Base-by-base conservation (phyloP, 2,888 invertebrate species). In the Dione juno region DNA sequence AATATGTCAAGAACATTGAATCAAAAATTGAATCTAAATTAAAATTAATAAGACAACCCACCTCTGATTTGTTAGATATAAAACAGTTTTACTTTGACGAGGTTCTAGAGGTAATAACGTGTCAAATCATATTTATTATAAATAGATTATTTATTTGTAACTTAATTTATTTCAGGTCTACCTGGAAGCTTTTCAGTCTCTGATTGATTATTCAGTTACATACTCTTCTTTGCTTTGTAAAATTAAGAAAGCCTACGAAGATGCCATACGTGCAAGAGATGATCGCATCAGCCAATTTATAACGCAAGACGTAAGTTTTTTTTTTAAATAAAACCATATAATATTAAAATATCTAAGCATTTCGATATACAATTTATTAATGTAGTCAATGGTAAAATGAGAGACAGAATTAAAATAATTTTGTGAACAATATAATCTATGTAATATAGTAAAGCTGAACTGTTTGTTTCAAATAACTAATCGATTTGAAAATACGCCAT, bases 181-280 rank as follows among this genome's bases (percentile, higher is more conserved):
- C 76, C 82, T 80, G 77, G 84, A 88, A 74, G 92, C 88, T 13
- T 90, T 93, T 72, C 77, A 77, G 21, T 77, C 76, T 13, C 77
- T 94, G 53, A 87, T 92, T 59, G 72, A 82, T 13, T 82, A 81
- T 67, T 82, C 90, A 57, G 76, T 85, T 8, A 92, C 92, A 1
- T 88, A 86, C 76, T 87, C 90, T 21, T 80, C 79, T 43, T 78
- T 93, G 52, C 79, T 94, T 0, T 75, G 59, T 43, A 80, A 87
- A 69, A 89, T 93, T 35, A 92, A 88, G 80, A 78, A 77, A 67
- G 86, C 90, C 0, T 94, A 93, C 71, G 92, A 93, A 73, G 81
- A 83, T 68, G 82, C 92, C 16, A 72, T 94, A 63, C 66, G 75
- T 21, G 78, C 91, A 65, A 82, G 93, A 75, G 82, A 93, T 80